Evolutionary conservation across 2,888 invertebrate genomes (phyloP).

Genomic region (Dryococelus australis): DNA sequence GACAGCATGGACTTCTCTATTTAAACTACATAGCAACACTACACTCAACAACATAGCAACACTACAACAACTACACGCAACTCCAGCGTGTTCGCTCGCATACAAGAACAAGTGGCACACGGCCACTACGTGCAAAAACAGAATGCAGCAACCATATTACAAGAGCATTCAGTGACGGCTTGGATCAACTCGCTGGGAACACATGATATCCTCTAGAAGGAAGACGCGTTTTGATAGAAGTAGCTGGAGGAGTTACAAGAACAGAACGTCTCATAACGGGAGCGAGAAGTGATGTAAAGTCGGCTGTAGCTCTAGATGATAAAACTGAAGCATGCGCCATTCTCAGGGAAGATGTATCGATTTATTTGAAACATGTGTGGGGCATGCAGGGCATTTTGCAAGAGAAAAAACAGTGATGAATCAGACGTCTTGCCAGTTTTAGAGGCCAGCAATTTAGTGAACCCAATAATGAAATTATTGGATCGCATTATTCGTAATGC

Average conservation of each 20-base stretch:
- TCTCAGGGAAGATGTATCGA: background rate
- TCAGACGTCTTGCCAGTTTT: too few species aligned
- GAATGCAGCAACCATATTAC: background rate
- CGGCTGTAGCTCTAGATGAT: too few species aligned
- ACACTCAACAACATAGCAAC: too few species aligned
- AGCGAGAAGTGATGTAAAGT: background rate
- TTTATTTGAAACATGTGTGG: too few species aligned
- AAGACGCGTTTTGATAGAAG: background rate
- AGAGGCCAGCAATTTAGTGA: too few species aligned
- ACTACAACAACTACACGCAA: too few species aligned
- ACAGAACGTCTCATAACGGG: constrained; percentile 2
- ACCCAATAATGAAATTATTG: too few species aligned
- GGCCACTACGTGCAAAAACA: background rate
- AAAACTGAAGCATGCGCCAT: too few species aligned
- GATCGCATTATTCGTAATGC: too few species aligned
- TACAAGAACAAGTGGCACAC: background rate
- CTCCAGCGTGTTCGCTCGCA: constrained; percentile 13
- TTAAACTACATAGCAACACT: too few species aligned
- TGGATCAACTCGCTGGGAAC: background rate
- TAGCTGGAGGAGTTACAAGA: background rate
- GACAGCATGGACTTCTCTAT: constrained; percentile 6
- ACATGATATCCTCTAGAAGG: constrained; percentile 22
- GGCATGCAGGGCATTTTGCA: too few species aligned
- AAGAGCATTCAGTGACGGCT: constrained; percentile 20
- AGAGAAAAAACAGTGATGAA: too few species aligned